Percentiles rank a stretch among this genome's conserved stretches.
Evolutionary conservation across 2,113 vertebrate genomes (phyloP).

Genomic region (Fulmarus glacialis): DNA sequence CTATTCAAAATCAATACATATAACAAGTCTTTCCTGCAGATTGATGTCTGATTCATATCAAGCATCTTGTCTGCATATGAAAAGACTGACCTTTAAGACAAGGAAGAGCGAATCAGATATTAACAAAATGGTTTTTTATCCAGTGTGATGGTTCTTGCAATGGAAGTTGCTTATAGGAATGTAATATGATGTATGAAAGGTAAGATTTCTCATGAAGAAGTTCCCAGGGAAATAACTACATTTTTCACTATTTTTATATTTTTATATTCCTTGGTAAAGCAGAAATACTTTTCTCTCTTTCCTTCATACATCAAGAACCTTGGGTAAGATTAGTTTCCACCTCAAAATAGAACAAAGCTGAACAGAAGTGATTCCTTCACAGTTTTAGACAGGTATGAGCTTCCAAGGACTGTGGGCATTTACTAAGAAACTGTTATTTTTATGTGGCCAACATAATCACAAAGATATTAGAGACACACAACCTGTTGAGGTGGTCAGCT

Average conservation of each 20-base stretch:
- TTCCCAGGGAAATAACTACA: neutral
- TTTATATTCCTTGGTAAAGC: neutral
- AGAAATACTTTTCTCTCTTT: neutral
- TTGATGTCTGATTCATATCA: neutral
- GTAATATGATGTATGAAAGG: neutral
- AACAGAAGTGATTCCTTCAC: neutral
- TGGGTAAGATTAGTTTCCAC: neutral
- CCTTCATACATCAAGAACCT: neutral
- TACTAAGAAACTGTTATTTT: neutral
- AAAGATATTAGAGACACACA: neutral
- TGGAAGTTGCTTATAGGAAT: neutral
- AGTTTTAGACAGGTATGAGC: neutral
- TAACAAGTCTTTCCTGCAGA: neutral
- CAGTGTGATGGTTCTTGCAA: neutral
- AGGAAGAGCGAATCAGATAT: neutral
- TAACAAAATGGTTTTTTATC: neutral
- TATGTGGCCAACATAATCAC: neutral
- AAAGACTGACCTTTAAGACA: neutral
- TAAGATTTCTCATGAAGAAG: neutral
- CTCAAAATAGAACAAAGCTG: neutral
- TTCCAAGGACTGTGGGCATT: neutral
- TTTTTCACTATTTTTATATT: neutral
- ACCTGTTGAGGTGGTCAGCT: neutral
- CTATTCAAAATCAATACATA: neutral
- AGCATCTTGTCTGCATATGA: neutral